These are phyloP conservation scores for Hymenochirus boettgeri DNA, from an alignment of 2,113 vertebrate genomes.

Conservation along the genomic window DNA sequence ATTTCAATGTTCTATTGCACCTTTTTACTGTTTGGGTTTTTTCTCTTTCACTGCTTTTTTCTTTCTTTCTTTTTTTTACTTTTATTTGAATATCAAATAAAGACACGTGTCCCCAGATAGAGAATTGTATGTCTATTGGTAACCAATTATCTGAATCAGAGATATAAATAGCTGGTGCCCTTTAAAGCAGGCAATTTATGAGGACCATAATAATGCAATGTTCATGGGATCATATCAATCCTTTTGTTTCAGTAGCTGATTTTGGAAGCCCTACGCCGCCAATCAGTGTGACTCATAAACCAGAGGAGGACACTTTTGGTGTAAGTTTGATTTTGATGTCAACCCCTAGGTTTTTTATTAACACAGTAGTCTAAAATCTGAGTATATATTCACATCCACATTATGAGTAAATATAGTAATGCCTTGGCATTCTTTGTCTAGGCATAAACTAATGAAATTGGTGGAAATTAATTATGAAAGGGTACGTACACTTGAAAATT, in stretches of 20 bases:
- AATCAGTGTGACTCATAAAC: conserved; percentile 77
- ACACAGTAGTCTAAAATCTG: too few species aligned
- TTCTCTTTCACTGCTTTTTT: too few species aligned
- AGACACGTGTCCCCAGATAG: conserved; percentile 5
- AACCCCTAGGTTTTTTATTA: too few species aligned
- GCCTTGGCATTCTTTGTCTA: too few species aligned
- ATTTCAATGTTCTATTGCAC: conserved; percentile 23
- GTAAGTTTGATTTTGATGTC: conserved; percentile 64
- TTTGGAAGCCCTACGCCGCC: conserved; percentile 76
- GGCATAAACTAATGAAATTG: too few species aligned
- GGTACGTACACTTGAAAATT: too few species aligned
- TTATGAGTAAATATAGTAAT: too few species aligned
- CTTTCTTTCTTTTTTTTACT: too few species aligned
- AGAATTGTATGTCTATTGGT: conserved; percentile 23
- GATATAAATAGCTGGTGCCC: conserved; percentile 39
- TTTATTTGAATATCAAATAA: conserved; percentile 30
- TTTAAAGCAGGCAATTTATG: conserved; percentile 31
- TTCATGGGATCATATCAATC: conserved; percentile 40
- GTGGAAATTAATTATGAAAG: too few species aligned
- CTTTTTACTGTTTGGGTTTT: conserved; percentile 5
- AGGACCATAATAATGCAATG: conserved; percentile 28
- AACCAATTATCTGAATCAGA: conserved; percentile 39
- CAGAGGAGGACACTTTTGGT: conserved; percentile 91
- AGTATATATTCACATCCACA: too few species aligned
- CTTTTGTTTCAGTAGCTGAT: conserved; percentile 61